Evolutionary conservation across 2,888 invertebrate genomes (phyloP), one percentile per base, ranked within the genome.

Genomic region (Cylloceria caligata): DNA sequence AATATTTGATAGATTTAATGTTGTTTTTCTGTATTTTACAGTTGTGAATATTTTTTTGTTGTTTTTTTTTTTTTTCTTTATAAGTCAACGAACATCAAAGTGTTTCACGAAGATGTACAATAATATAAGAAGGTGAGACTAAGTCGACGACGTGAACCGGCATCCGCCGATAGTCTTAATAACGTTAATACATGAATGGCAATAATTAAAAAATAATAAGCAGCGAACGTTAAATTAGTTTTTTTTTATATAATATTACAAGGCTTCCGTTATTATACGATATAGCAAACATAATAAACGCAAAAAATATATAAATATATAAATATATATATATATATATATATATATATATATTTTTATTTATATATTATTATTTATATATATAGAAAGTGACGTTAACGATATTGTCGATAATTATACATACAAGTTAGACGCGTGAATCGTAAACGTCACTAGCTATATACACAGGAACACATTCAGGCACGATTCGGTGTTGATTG

Each of bases 401-500:
- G 60, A 72, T 71, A 52, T 49, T 71, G 47, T 27, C 52, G 65
- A 78, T 78, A 78, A 78, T 82, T 78, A 82, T 82, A 78, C 69
- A 74, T 78, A 82, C 78, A 65, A 77, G 81, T 65, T 72, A 19
- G 47, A 71, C 68, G 77, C 57, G 42, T 24, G 27, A 19, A 65
- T 75, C 55, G 45, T 60, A 39, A 68, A 68, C 67, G 47, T 68
- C 34, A 67, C 42, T 19, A 57, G 2, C 68, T 21, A 65, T 64
- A 73, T 52, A 60, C 27, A 75, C 57, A 62, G 49, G 69, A 65
- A 81, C 81, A 74, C 78, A 74, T 64, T 78, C 68, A 81, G 81
- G 81, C 81, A 81, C 81, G 64, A 81, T 81, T 81, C 64, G 81
- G 73, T 74, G 57, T 81, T 81, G 39, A 13, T 55, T 74, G 19